A percentile compares a stretch with the other conserved stretches of the same genome.
Evolutionary conservation across 1,140 invertebrate species (phyloP).

Genomic region (Mamestra configurata): DNA sequence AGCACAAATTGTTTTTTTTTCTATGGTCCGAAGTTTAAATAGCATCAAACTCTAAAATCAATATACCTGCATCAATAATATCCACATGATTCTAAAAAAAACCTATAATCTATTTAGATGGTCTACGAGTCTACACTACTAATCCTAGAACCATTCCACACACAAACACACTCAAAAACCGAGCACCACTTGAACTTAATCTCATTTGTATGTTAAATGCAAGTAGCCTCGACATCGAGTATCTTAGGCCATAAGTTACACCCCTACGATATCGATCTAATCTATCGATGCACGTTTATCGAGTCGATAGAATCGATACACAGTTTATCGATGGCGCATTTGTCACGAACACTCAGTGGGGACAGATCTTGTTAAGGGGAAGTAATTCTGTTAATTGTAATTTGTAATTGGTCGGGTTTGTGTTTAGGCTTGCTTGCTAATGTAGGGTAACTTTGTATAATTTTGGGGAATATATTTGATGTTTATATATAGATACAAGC

Average conservation of each 20-base stretch:
- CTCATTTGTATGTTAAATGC: constrained; percentile 47
- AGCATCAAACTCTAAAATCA: no score
- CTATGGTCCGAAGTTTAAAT: no score
- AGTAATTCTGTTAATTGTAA: constrained; percentile 33
- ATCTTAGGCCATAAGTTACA: constrained; percentile 49
- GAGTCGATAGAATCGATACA: constrained; percentile 76
- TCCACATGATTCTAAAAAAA: no score
- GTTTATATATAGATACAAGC: no score
- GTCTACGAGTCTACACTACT: no score
- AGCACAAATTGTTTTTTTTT: no score
- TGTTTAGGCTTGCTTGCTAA: background rate
- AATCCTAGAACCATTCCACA: background rate
- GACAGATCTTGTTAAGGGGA: constrained; percentile 47
- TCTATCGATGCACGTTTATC: constrained; percentile 80
- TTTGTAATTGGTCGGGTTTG: constrained; percentile 11
- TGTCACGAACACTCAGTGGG: constrained; percentile 72
- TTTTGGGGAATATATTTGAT: no score
- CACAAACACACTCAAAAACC: background rate
- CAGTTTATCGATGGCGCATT: constrained; percentile 76
- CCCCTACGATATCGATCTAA: constrained; percentile 77
- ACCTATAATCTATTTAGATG: no score
- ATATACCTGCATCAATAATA: no score
- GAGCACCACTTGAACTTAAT: background rate
- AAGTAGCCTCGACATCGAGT: constrained; percentile 16
- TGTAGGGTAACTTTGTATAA: background rate